Evolutionary conservation across 2,888 invertebrate genomes (phyloP).

Genomic region (Opisthograptis luteolata): DNA sequence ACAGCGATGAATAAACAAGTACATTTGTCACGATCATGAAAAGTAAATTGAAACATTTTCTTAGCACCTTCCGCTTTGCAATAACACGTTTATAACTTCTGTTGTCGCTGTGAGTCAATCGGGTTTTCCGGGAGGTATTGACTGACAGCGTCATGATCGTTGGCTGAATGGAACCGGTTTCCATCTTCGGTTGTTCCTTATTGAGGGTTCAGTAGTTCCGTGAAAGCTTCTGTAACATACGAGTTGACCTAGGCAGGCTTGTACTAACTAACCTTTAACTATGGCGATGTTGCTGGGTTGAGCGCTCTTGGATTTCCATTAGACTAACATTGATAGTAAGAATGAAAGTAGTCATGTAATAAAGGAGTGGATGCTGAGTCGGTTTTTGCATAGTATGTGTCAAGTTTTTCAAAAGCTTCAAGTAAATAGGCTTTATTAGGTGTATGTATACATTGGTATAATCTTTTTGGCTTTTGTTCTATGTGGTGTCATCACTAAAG

Average conservation of each 20-base stretch:
- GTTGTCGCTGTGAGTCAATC: conserved; percentile 21
- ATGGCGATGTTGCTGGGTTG: not conserved
- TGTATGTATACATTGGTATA: too few relatives aligned
- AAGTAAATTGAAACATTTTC: conserved; percentile 27
- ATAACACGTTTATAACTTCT: conserved; percentile 11
- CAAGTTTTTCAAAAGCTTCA: not conserved
- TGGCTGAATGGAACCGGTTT: conserved; percentile 27
- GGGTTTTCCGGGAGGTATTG: conserved; percentile 33
- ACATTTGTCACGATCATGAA: conserved; percentile 33
- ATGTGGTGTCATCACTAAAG: conserved; percentile 31
- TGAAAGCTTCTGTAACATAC: conserved; percentile 12
- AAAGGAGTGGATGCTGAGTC: too few relatives aligned
- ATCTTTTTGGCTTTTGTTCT: conserved; percentile 5
- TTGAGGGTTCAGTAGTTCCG: conserved; percentile 16
- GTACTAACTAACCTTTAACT: conserved; percentile 10
- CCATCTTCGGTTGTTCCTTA: conserved; percentile 17
- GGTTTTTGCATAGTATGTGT: too few relatives aligned
- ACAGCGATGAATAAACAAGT: conserved; percentile 24
- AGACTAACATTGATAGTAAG: too few relatives aligned
- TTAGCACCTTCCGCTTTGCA: conserved; percentile 27
- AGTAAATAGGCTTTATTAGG: not conserved
- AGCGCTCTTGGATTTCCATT: not conserved
- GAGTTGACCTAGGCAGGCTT: conserved; percentile 6
- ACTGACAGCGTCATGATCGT: conserved; percentile 16
- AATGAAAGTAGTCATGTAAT: too few relatives aligned